Base-by-base conservation (phyloP, 2,113 vertebrate species). In the Gadus macrocephalus region DNA sequence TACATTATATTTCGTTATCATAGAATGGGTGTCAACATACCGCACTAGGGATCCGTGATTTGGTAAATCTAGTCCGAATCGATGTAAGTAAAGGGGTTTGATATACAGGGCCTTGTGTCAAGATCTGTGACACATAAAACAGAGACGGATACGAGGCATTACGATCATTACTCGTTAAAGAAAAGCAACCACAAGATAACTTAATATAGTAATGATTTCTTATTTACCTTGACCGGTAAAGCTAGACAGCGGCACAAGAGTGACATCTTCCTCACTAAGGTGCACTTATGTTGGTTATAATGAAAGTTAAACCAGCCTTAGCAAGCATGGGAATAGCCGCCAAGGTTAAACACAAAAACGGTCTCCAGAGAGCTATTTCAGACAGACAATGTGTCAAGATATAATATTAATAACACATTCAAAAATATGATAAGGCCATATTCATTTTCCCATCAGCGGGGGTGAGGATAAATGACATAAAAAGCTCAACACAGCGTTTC, bases 31-130 rank as follows among this genome's bases (percentile, higher is more conserved):
- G 16, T n/a, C 7, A 27, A 35, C 67, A 16, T 63, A 92, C 92
- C 89, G 91, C 85, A 64, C 56, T 58, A 22, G 88, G 79, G 67
- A 93, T 76, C 66, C 89, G 91, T 68, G 89, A 20, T 86, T 75
- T 91, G 20, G 77, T 83, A 35, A 91, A 90, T 67, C 78, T 90
- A 71, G 75, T 89, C 20, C 91, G 83, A 61, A 77, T 71, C 1
- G 80, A 73, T n/a, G 86, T 60, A 58, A 79, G 80, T 83, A 85
- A 81, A 0, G 67, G 72, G 58, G 70, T 77, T 1, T 78, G 68
- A 7, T 70, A 69, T 61, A 75, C 53, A 22, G 75, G 27, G 1
- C 62, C 72, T 80, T 72, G 77, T 38, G 78, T 68, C 25, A 89
- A 49, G 49, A 73, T 81, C 92, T 93, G 82, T 3, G 64, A 82